phyloP scores from a whole-genome alignment of 1,140 invertebrate species.

The Drosophila micromelanica region DNA sequence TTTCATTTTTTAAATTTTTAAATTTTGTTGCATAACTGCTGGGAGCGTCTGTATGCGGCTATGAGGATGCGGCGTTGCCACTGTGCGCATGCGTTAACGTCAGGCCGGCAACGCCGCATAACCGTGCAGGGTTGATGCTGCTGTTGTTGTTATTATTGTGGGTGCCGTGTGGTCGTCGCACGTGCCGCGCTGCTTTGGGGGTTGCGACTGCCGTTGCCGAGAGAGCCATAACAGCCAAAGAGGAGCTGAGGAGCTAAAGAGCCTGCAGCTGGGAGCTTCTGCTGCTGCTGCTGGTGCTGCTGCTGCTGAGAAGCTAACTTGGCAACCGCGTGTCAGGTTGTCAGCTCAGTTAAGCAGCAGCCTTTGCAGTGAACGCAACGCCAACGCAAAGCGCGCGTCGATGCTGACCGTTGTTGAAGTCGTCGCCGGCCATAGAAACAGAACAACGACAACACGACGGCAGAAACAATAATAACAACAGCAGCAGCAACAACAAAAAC shows the following conservation, averaged over 20 bases:
- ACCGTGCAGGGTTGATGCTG: constrained; percentile 40
- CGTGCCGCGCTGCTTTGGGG: constrained; percentile 35
- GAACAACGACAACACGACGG: constrained; percentile 42
- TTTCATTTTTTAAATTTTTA: background rate
- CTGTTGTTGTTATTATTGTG: constrained; percentile 34
- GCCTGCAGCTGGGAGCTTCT: constrained; percentile 43
- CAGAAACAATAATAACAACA: constrained; percentile 22
- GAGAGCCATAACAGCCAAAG: constrained; percentile 13
- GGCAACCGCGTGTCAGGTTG: constrained; percentile 48
- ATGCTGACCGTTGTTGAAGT: constrained; percentile 53
- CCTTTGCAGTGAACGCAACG: constrained; percentile 64
- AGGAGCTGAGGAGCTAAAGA: background rate
- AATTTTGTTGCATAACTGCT: constrained; percentile 28
- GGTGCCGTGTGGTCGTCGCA: constrained; percentile 49
- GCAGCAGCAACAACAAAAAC: constrained; percentile 21
- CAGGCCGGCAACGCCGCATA: constrained; percentile 60
- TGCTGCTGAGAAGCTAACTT: constrained; percentile 52
- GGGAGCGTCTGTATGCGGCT: constrained; percentile 36
- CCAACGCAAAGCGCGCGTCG: constrained; percentile 58
- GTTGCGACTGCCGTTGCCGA: constrained; percentile 18
- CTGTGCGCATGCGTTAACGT: constrained; percentile 57
- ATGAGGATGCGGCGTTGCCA: constrained; percentile 17
- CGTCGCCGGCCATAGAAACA: constrained; percentile 40
- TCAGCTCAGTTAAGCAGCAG: constrained; percentile 73
- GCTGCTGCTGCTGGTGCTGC: background rate